These are phyloP conservation scores for Sipha flava DNA, from an alignment of 1,140 invertebrate species.

Conservation along the genomic window DNA sequence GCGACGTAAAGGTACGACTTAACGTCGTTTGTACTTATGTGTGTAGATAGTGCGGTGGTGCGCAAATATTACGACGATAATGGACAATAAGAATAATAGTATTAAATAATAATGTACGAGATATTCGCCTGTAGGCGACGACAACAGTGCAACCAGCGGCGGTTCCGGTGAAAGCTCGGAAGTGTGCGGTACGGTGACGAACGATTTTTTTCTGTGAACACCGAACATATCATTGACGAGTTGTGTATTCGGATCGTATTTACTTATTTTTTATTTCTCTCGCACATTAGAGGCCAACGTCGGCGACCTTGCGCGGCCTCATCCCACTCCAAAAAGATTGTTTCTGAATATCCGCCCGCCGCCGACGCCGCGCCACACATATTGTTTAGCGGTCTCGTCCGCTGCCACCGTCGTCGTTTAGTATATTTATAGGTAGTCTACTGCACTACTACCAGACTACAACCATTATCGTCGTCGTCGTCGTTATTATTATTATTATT, in stretches of 20 bases:
- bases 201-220: too few relatives aligned
- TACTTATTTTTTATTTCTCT: neutral
- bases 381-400: too few relatives aligned
- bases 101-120: neutral
- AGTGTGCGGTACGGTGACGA: too few relatives aligned
- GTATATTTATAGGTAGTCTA: too few relatives aligned
- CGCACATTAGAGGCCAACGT: neutral
- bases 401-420: too few relatives aligned
- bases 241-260: neutral
- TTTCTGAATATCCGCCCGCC: neutral
- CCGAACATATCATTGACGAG: too few relatives aligned
- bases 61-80: neutral
- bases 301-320: neutral
- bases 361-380: neutral
- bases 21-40: neutral
- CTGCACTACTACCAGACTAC: too few relatives aligned
- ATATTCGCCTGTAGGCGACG: neutral
- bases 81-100: neutral
- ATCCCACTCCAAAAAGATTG: neutral
- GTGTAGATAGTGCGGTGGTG: neutral
- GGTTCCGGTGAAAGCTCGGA: slow-evolving; percentile 21
- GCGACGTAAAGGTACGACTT: too few relatives aligned
- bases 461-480: too few relatives aligned
- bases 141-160: neutral
- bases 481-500: too few relatives aligned